A percentile compares a stretch with the other conserved stretches of the same genome.
These are phyloP conservation scores for Neomonachus schauinslandi DNA, from an alignment of 2,113 vertebrate genomes.

Conservation along the genomic window DNA sequence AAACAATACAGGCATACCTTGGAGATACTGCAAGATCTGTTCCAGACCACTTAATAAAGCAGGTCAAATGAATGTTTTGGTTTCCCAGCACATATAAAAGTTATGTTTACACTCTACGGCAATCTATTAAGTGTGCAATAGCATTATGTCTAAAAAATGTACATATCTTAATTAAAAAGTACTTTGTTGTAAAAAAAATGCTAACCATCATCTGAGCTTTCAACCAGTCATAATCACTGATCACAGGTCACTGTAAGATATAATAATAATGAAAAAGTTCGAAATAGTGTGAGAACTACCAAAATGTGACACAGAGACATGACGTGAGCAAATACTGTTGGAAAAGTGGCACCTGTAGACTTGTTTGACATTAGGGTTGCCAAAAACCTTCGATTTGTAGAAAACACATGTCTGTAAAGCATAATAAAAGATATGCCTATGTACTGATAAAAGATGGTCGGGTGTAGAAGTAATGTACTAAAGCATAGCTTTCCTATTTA, in stretches of 20 bases:
- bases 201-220: background rate
- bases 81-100: background rate
- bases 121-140: background rate
- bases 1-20: background rate
- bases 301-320: background rate
- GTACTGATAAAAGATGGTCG: background rate
- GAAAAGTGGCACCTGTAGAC: background rate
- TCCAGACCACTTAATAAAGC: background rate
- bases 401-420: background rate
- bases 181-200: background rate
- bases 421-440: background rate
- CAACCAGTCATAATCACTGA: background rate
- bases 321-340: background rate
- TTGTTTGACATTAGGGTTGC: background rate
- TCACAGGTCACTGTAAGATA: background rate
- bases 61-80: background rate
- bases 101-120: background rate
- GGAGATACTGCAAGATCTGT: background rate
- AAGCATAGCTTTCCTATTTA: background rate
- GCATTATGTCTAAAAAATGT: background rate
- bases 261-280: background rate
- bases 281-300: background rate
- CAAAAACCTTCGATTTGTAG: background rate
- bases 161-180: background rate
- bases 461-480: background rate